Conservation (phyloP, 37 sponge, comb jelly and placozoan species). For the Halisarca cf. caerulea region DNA sequence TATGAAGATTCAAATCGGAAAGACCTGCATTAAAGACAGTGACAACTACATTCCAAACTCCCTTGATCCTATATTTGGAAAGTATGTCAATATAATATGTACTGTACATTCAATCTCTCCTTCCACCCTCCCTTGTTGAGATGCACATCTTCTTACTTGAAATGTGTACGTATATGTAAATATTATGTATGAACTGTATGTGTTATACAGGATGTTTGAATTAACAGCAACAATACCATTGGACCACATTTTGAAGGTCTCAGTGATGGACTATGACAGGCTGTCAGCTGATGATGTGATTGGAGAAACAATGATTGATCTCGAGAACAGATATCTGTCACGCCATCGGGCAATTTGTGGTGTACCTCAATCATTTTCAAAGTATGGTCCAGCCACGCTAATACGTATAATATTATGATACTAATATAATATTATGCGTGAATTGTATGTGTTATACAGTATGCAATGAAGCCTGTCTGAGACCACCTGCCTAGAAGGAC, state of each 20-base stretch:
- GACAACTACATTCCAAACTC: constrained; percentile 80
- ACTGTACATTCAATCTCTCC: too few relatives aligned
- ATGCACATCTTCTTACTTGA: too few relatives aligned
- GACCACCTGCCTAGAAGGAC: too few relatives aligned
- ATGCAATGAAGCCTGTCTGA: background rate
- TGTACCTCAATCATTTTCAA: constrained; percentile 55
- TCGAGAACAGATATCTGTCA: constrained; percentile 81
- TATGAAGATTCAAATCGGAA: constrained; percentile 65
- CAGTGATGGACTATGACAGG: constrained; percentile 79
- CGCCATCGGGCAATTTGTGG: constrained; percentile 70
- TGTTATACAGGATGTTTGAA: constrained; percentile 58
- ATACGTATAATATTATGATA: too few relatives aligned
- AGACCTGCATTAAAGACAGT: constrained; percentile 48
- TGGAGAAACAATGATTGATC: constrained; percentile 81
- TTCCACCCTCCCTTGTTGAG: too few relatives aligned
- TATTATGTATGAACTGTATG: too few relatives aligned
- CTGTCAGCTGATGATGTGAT: constrained; percentile 78
- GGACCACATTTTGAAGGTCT: constrained; percentile 64
- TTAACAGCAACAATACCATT: constrained; percentile 66
- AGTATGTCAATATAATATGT: background rate
- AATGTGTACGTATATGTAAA: too few relatives aligned
- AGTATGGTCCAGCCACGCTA: too few relatives aligned
- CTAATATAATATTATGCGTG: too few relatives aligned
- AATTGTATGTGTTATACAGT: too few relatives aligned
- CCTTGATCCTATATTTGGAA: constrained; percentile 84